Evolutionary conservation across 2,888 invertebrate genomes (phyloP).

Genomic region (Stenurella melanura): DNA sequence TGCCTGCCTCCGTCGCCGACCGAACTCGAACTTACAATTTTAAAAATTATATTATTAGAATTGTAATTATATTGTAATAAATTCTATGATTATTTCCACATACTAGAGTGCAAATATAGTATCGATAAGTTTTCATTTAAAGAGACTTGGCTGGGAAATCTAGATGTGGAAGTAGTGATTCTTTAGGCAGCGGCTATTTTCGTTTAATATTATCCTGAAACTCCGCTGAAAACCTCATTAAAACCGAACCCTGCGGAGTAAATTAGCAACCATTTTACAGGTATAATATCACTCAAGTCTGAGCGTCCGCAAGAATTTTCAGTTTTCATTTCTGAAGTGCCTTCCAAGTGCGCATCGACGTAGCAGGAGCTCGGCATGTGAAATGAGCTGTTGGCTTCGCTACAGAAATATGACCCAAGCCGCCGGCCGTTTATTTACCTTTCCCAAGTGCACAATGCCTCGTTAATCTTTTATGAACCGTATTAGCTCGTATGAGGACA

Average conservation of each 20-base stretch:
- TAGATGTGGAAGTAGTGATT: too few species aligned
- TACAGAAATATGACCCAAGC: background rate
- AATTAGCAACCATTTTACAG: background rate
- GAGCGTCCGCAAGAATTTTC: background rate
- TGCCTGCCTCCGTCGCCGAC: too few species aligned
- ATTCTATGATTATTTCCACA: too few species aligned
- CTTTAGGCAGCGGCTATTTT: too few species aligned
- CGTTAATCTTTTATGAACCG: conserved; percentile 43
- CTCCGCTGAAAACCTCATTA: background rate
- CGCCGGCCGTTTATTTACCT: conserved; percentile 36
- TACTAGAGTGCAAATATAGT: too few species aligned
- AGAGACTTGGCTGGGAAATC: too few species aligned
- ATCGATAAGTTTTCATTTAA: too few species aligned
- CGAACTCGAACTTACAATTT: too few species aligned
- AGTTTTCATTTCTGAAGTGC: background rate
- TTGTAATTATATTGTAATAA: too few species aligned
- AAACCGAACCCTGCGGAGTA: background rate
- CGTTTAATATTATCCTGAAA: background rate
- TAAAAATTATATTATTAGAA: too few species aligned
- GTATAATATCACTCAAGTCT: background rate
- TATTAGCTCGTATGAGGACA: conserved; percentile 29
- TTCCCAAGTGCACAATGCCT: conserved; percentile 41
- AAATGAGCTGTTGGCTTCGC: background rate
- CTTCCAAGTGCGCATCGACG: background rate
- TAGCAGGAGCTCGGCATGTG: background rate